A percentile compares a stretch with the other conserved stretches of the same genome.
phyloP scores from a whole-genome alignment of 2,888 invertebrate genomes.

The Pterobdella sp. region DNA sequence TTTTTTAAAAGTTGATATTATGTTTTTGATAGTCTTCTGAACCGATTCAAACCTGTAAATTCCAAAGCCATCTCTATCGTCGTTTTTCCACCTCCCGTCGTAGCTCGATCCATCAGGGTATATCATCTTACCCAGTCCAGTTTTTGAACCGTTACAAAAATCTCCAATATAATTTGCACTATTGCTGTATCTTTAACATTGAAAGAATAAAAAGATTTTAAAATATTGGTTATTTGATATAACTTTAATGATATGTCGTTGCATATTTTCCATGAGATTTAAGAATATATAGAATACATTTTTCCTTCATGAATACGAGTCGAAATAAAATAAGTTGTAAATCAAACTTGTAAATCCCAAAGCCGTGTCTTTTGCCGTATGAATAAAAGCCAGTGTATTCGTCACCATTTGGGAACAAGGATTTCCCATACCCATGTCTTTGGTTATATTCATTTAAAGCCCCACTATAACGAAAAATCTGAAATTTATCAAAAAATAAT shows the following conservation, averaged over 20 bases:
- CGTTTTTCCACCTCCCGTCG: conserved; percentile 27
- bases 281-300: background rate
- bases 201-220: background rate
- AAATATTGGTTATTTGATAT: background rate
- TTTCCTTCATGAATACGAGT: too few species aligned
- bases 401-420: conserved; percentile 25
- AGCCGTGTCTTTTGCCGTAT: conserved; percentile 25
- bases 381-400: conserved; percentile 27
- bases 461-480: conserved; percentile 22
- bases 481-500: background rate
- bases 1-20: background rate
- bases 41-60: conserved; percentile 9
- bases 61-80: conserved; percentile 26
- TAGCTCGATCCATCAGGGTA: conserved; percentile 27
- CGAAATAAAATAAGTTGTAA: background rate
- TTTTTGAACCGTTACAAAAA: conserved; percentile 26
- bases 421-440: conserved; percentile 25
- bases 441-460: conserved; percentile 24
- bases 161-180: conserved; percentile 22
- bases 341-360: conserved; percentile 22
- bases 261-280: background rate
- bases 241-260: too few species aligned
- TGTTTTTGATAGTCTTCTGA: background rate
- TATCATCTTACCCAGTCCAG: conserved; percentile 24
- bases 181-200: conserved; percentile 14